phyloP scores from a whole-genome alignment of 2,113 vertebrate genomes.

The Gymnobelideus leadbeateri region DNA sequence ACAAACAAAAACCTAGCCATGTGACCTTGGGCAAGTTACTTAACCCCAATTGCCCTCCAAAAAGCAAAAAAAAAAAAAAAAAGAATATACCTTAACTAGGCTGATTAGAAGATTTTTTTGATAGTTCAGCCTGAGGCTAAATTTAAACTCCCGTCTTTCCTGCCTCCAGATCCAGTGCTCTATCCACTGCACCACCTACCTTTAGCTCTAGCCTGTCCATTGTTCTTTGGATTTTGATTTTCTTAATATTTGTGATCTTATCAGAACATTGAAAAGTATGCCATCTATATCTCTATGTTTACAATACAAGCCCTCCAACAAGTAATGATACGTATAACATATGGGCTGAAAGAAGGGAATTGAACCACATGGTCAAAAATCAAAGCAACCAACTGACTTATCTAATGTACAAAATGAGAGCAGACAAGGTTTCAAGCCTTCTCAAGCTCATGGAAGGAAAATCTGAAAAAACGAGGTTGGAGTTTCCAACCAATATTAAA shows the following conservation, averaged over 20 bases:
- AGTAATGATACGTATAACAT: not conserved
- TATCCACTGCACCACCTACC: not conserved
- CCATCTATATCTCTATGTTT: not conserved
- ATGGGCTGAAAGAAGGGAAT: not conserved
- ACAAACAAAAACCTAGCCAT: no score
- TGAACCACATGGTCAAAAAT: not conserved
- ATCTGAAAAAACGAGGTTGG: not conserved
- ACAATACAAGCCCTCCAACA: not conserved
- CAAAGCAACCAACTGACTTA: not conserved
- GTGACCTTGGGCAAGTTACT: no score
- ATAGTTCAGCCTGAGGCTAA: not conserved
- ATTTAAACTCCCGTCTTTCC: not conserved
- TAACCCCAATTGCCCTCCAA: no score
- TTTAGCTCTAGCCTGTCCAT: not conserved
- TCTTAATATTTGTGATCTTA: not conserved
- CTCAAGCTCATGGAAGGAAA: not conserved
- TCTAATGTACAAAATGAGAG: not conserved
- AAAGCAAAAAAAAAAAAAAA: no score
- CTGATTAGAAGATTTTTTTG: not conserved
- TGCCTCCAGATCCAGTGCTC: not conserved
- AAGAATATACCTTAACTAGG: not conserved
- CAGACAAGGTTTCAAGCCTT: not conserved
- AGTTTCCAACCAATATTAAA: not conserved
- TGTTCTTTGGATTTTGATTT: not conserved
- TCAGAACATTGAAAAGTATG: not conserved